These are phyloP conservation scores for Toxotes lorentzi DNA, from an alignment of 2,797 vertebrate species.

Conservation along the genomic window DNA sequence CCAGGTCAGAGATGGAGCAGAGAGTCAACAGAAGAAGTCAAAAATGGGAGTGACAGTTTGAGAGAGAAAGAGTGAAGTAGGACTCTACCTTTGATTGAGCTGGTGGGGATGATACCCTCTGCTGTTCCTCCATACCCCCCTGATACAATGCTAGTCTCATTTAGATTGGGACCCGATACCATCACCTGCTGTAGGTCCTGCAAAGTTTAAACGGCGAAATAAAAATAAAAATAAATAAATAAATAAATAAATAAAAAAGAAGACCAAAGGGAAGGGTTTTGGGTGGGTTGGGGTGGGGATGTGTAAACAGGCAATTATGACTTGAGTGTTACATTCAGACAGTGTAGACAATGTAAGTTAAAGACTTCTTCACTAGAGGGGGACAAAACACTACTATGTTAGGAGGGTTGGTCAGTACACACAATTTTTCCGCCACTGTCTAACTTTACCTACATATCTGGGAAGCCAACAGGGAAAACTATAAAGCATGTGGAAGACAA, in stretches of 20 bases:
- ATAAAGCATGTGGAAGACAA: slow-evolving; percentile 16
- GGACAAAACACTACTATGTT: slow-evolving; percentile 64
- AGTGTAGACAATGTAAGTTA: slow-evolving; percentile 26
- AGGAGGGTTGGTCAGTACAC: slow-evolving; percentile 59
- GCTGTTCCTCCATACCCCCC: slow-evolving; percentile 95
- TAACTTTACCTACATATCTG: slow-evolving; percentile 18
- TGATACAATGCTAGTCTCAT: slow-evolving; percentile 97
- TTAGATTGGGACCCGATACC: slow-evolving; percentile 97
- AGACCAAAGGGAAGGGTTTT: slow-evolving; percentile 18
- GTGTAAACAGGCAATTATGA: slow-evolving; percentile 46
- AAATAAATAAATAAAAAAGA: slow-evolving; percentile 9
- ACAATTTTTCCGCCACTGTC: background rate
- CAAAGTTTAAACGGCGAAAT: slow-evolving; percentile 17
- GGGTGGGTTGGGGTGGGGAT: slow-evolving; percentile 5
- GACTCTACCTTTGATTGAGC: slow-evolving; percentile 89
- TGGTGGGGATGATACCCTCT: slow-evolving; percentile 93
- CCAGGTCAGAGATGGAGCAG: background rate
- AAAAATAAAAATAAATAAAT: too few species aligned
- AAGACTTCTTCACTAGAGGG: slow-evolving; percentile 52
- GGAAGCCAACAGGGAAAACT: slow-evolving; percentile 14
- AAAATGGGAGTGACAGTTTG: background rate
- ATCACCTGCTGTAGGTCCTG: slow-evolving; percentile 98
- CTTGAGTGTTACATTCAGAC: slow-evolving; percentile 29
- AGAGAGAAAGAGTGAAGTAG: background rate
- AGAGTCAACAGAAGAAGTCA: slow-evolving; percentile 1